These are phyloP conservation scores for Aptenodytes patagonicus DNA, from an alignment of 2,113 vertebrate species.

Conservation along the genomic window DNA sequence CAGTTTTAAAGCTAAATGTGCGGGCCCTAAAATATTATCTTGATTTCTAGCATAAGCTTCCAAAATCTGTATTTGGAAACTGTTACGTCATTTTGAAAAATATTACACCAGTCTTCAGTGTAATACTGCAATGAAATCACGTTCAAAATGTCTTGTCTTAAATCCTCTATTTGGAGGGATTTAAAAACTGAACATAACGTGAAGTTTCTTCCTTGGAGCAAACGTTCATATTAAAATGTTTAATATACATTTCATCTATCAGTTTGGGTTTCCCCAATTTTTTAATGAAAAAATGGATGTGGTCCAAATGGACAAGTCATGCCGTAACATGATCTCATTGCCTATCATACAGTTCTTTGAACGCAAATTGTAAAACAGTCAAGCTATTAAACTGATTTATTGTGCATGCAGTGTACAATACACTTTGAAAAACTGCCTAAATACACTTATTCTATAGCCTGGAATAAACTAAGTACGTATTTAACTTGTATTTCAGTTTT, in stretches of 20 bases:
- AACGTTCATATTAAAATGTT: conserved; percentile 14
- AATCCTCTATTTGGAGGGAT: conserved; percentile 32
- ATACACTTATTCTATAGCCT: conserved; percentile 66
- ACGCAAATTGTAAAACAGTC: conserved; percentile 60
- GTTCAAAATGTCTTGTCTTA: conserved; percentile 54
- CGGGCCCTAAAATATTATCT: conserved; percentile 47
- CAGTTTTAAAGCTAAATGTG: conserved; percentile 65
- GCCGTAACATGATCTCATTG: conserved; percentile 66
- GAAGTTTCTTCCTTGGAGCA: conserved; percentile 52
- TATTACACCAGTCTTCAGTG: conserved; percentile 50
- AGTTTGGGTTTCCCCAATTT: neutral
- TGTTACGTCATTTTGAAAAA: conserved; percentile 45
- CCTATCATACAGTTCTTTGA: conserved; percentile 46
- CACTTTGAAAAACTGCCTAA: conserved; percentile 63
- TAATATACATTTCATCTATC: neutral
- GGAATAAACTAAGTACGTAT: conserved; percentile 67
- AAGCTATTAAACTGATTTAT: conserved; percentile 65
- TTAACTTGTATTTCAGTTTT: conserved; percentile 69
- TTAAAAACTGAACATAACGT: conserved; percentile 31
- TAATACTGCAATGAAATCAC: conserved; percentile 62
- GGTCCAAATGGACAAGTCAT: conserved; percentile 39
- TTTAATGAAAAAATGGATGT: neutral
- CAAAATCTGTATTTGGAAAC: conserved; percentile 56
- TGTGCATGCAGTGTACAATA: conserved; percentile 69
- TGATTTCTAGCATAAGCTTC: conserved; percentile 65